Percentiles rank a stretch among this genome's conserved stretches.
Evolutionary conservation across 2,888 invertebrate species (phyloP).

Genomic region (Dolichopus griseipennis): DNA sequence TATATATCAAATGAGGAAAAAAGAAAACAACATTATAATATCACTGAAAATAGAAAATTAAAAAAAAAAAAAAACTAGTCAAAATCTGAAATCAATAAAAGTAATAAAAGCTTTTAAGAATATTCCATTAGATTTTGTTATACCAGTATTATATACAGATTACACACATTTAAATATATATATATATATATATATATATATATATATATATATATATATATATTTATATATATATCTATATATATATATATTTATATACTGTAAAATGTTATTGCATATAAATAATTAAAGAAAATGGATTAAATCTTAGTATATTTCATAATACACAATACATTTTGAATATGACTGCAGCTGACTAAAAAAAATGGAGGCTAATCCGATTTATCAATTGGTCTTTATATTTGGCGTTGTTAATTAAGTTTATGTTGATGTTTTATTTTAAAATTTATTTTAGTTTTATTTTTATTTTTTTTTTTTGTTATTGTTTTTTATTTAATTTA

Average conservation of each 20-base stretch:
- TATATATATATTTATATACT: too few relatives aligned
- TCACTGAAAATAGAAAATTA: too few relatives aligned
- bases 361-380: conserved; percentile 9
- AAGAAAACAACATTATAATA: too few relatives aligned
- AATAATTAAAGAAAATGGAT: background rate
- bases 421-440: too few relatives aligned
- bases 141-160: too few relatives aligned
- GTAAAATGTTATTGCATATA: too few relatives aligned
- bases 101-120: background rate
- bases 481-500: too few relatives aligned
- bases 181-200: background rate
- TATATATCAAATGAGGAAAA: too few relatives aligned
- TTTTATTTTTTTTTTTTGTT: too few relatives aligned
- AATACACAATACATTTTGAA: background rate
- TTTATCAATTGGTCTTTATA: background rate
- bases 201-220: background rate
- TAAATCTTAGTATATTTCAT: background rate
- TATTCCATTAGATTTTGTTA: background rate
- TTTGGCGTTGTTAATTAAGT: too few relatives aligned
- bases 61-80: too few relatives aligned
- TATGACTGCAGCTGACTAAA: background rate
- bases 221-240: background rate
- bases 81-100: background rate
- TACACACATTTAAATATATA: background rate
- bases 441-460: too few relatives aligned